Percentiles rank a stretch among this genome's conserved stretches.
phyloP scores from a whole-genome alignment of 2,113 vertebrate genomes.

The Hemicordylus capensis region DNA sequence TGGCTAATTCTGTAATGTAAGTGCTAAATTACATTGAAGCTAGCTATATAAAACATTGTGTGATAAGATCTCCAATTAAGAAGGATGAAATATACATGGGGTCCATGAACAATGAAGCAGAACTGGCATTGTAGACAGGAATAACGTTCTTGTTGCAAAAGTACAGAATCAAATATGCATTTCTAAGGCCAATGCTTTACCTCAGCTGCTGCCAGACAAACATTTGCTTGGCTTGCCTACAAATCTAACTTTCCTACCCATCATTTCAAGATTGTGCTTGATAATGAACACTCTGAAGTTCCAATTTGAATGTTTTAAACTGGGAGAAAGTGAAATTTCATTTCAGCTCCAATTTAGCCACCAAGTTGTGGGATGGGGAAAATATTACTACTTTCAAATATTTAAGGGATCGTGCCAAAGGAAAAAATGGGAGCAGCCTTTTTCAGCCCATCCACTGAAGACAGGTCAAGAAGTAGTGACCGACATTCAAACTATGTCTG shows the following conservation, averaged over 20 bases:
- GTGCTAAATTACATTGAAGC: constrained; percentile 19
- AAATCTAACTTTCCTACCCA: neutral
- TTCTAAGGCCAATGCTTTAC: neutral
- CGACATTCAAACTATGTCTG: too few relatives aligned
- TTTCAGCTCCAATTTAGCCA: neutral
- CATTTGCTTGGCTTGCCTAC: neutral
- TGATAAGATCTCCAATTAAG: neutral
- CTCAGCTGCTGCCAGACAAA: neutral
- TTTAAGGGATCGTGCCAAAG: neutral
- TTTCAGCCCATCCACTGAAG: neutral
- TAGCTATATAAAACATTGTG: neutral
- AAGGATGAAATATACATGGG: neutral
- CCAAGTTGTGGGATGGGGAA: neutral
- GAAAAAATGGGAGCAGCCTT: neutral
- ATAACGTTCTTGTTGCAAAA: constrained; percentile 1
- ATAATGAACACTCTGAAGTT: too few relatives aligned
- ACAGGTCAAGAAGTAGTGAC: neutral
- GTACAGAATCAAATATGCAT: neutral
- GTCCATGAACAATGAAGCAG: neutral
- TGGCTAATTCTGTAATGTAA: constrained; percentile 18
- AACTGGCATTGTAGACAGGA: neutral
- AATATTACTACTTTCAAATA: neutral
- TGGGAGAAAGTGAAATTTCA: neutral
- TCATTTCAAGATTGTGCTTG: neutral
- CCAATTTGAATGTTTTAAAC: neutral